phyloP scores from a whole-genome alignment of 2,888 invertebrate genomes.

The Lordiphosa andalusiaca region DNA sequence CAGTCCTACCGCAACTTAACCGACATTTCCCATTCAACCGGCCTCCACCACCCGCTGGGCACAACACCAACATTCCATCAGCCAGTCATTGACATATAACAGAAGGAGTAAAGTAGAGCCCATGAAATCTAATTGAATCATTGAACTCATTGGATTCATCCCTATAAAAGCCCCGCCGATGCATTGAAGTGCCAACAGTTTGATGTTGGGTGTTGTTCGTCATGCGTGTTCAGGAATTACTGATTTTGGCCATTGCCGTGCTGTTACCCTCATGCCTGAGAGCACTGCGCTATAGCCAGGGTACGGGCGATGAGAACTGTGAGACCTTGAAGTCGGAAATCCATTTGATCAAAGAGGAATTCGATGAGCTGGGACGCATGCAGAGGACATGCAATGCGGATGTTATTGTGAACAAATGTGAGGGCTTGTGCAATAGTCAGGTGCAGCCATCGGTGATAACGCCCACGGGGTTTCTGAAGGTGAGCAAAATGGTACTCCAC shows the following conservation, averaged over 20 bases:
- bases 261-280: slow-evolving; percentile 42
- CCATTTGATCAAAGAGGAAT: slow-evolving; percentile 95
- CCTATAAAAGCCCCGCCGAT: slow-evolving; percentile 45
- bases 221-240: slow-evolving; percentile 57
- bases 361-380: slow-evolving; percentile 91
- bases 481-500: slow-evolving; percentile 22
- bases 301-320: slow-evolving; percentile 86
- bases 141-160: slow-evolving; percentile 21
- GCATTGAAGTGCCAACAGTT: slow-evolving; percentile 36
- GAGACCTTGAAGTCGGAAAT: slow-evolving; percentile 93
- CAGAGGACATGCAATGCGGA: slow-evolving; percentile 93
- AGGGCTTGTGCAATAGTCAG: slow-evolving; percentile 94
- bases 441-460: slow-evolving; percentile 94
- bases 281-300: slow-evolving; percentile 74
- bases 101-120: slow-evolving; percentile 12
- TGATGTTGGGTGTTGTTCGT: slow-evolving; percentile 26
- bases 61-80: slow-evolving; percentile 66
- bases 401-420: slow-evolving; percentile 94
- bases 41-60: slow-evolving; percentile 50
- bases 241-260: slow-evolving; percentile 44
- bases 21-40: slow-evolving; percentile 28
- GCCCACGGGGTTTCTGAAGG: slow-evolving; percentile 92
- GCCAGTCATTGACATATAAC: slow-evolving; percentile 48
- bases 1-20: slow-evolving; percentile 57
- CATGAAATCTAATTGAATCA: slow-evolving; percentile 51